Conservation (phyloP, 2,113 vertebrate species). For the Microcebus lehilahytsara region DNA sequence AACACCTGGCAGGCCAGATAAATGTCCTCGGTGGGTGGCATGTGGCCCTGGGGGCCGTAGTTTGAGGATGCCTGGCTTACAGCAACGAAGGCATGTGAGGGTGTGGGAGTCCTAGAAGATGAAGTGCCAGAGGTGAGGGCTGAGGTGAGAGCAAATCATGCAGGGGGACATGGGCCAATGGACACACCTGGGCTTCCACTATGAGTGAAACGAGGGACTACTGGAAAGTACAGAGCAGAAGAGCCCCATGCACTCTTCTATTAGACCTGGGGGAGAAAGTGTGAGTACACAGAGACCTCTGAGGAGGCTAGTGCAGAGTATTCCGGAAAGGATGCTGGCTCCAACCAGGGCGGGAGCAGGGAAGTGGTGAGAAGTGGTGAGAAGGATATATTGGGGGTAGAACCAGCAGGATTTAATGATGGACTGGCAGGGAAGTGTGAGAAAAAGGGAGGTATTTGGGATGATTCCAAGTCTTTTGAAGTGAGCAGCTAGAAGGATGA, state of each 20-base stretch:
- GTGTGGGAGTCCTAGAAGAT: not conserved
- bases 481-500: not conserved
- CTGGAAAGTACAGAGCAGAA: not conserved
- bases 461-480: not conserved
- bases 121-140: not conserved
- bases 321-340: not conserved
- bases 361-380: not conserved
- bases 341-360: not conserved
- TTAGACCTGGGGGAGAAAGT: not conserved
- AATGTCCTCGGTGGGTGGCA: too few relatives aligned
- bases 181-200: not conserved
- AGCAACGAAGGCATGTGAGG: not conserved
- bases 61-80: not conserved
- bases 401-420: not conserved
- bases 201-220: not conserved
- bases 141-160: not conserved
- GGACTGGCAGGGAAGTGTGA: too few relatives aligned
- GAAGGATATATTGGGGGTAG: not conserved
- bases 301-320: not conserved
- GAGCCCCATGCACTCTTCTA: not conserved
- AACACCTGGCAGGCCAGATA: too few relatives aligned
- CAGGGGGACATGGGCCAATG: rapidly evolving
- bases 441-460: not conserved
- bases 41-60: too few relatives aligned
- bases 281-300: not conserved